Conservation (phyloP, 1,140 invertebrate species). For the Macrobrachium rosenbergii region DNA sequence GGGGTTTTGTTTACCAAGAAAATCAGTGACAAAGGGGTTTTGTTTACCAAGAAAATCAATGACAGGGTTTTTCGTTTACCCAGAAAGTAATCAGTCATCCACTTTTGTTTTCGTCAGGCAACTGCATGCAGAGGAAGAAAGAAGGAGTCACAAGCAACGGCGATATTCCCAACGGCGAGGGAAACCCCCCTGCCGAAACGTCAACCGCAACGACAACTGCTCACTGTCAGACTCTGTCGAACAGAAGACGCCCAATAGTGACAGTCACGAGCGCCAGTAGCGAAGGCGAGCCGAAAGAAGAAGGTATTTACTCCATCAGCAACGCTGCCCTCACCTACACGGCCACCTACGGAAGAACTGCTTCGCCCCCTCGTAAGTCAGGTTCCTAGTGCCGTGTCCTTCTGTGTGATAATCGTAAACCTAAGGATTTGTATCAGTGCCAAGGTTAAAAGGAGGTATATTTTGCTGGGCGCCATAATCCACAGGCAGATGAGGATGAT, state of each 20-base stretch:
- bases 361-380: conserved; percentile 52
- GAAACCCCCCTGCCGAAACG: background rate
- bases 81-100: background rate
- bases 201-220: background rate
- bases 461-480: background rate
- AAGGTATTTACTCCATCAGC: conserved; percentile 54
- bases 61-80: no score
- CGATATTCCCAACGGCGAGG: conserved; percentile 14
- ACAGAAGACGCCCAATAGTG: conserved; percentile 16
- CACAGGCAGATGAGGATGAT: no score
- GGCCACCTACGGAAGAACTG: conserved; percentile 32
- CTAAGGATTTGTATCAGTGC: background rate
- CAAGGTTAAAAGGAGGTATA: background rate
- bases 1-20: no score
- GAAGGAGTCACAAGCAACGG: conserved; percentile 10
- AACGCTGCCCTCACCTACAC: conserved; percentile 51
- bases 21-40: no score
- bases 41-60: no score
- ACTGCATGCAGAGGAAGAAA: conserved; percentile 14
- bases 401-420: background rate
- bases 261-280: background rate
- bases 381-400: background rate
- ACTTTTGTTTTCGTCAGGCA: background rate
- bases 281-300: conserved; percentile 39
- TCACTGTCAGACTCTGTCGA: conserved; percentile 28